Percentiles rank a stretch among this genome's conserved stretches.
These are phyloP conservation scores for Nothoprocta perdicaria DNA, from an alignment of 2,113 vertebrate genomes.

Conservation along the genomic window DNA sequence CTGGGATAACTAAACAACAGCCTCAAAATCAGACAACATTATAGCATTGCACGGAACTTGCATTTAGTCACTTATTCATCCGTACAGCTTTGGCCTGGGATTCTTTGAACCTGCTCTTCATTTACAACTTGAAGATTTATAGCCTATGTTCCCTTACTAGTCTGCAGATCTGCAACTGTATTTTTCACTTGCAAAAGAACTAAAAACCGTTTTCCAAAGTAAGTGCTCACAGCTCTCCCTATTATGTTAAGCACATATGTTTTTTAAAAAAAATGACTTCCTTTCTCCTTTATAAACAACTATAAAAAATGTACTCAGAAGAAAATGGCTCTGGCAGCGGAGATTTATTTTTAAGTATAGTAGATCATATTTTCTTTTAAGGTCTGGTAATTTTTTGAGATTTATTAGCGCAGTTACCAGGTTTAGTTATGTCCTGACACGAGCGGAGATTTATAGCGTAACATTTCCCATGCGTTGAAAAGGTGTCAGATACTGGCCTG, in stretches of 20 bases:
- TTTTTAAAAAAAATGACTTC: conserved; percentile 12
- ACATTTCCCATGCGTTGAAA: neutral
- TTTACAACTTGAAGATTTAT: neutral
- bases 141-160: neutral
- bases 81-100: neutral
- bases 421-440: neutral
- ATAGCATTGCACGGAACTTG: neutral
- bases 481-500: rapidly evolving
- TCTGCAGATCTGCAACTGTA: neutral
- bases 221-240: neutral
- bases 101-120: neutral
- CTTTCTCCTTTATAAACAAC: neutral
- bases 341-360: neutral
- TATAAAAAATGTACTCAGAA: neutral
- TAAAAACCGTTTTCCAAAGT: neutral
- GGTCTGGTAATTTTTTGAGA: neutral
- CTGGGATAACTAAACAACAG: neutral
- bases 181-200: neutral
- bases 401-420: neutral
- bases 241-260: conserved; percentile 7
- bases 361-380: neutral
- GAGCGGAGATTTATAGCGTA: conserved; percentile 32
- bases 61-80: neutral
- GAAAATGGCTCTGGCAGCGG: neutral
- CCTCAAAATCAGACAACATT: neutral